Evolutionary conservation across 2,113 vertebrate genomes (phyloP).

Genomic region (Cyprinus carpio): DNA sequence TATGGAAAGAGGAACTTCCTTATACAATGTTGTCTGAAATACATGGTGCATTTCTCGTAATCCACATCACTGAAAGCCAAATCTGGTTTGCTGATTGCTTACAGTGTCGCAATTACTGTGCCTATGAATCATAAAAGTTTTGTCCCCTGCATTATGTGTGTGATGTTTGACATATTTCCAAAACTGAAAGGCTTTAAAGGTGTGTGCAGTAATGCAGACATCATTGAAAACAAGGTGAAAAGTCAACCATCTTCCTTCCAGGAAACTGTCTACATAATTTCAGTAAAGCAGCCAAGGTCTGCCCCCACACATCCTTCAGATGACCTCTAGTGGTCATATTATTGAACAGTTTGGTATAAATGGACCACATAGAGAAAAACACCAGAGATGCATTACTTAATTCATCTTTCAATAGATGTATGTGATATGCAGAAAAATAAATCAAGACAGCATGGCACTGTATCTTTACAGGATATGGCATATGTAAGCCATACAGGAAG

Average conservation of each 20-base stretch:
- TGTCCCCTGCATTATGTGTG: not conserved
- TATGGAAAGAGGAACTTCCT: not conserved
- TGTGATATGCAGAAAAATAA: not conserved
- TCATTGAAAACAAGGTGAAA: not conserved
- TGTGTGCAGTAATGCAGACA: not conserved
- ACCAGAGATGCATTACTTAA: not conserved
- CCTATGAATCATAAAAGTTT: not conserved
- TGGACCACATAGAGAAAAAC: not conserved
- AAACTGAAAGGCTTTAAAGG: not conserved
- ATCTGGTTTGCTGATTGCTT: not conserved
- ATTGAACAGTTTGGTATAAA: not conserved
- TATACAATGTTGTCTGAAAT: not conserved
- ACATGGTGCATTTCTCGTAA: conserved; percentile 10
- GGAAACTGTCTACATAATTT: conserved; percentile 6
- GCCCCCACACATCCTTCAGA: not conserved
- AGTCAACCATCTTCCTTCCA: not conserved
- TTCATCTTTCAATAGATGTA: not conserved
- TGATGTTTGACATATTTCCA: not conserved
- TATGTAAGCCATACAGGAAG: conserved; percentile 1
- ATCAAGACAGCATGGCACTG: not conserved
- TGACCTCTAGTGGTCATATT: conserved; percentile 48
- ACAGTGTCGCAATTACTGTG: not conserved
- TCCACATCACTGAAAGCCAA: not conserved
- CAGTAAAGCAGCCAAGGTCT: not conserved
- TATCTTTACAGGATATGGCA: not conserved